Base-by-base conservation (phyloP, 2,113 vertebrate species). In the Oxygymnocypris stewartii region DNA sequence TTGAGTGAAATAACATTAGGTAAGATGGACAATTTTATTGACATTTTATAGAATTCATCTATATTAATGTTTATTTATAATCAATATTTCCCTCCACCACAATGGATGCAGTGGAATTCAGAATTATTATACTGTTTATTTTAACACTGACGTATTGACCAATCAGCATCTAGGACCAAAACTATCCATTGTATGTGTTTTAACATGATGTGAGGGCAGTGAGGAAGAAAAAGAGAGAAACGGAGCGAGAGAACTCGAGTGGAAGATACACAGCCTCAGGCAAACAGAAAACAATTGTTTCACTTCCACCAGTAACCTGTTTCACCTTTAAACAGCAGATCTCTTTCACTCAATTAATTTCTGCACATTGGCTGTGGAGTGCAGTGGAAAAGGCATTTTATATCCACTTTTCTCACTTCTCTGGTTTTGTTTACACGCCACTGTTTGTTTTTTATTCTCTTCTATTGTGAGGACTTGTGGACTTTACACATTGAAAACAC, bases 311-410 rank as follows among this genome's bases (percentile, higher is more conserved):
- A 65, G 67, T 88, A 92, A 90, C 88, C 81, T 88, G 92, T 89
- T 91, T 90, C 82, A 92, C 91, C 63, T 86, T 94, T 92, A 85
- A 91, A 90, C 89, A 57, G 88, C 47, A 86, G 86, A 89, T 90
- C 89, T 92, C 92, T 93, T 89, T 92, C 91, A 92, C 92, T 93
- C 93, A 91, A 89, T 94, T 93, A 92, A 92, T 93, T 93, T 90
- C 89, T 88, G 85, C 87, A 84, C 90, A 89, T 85, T 88, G 87
- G 65, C 86, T 87, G 76, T 54, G 85, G 51, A 74, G 81, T 82
- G 61, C 35, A 47, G 59, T 87, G 84, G 85, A 80, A 88, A 82
- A 86, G 84, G 84, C 44, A 74, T 87, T 86, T 89, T 85, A 61
- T 35, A 75, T 79, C 63, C 61, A 51, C 49, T 54, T 85, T 23